A percentile compares a stretch with the other conserved stretches of the same genome.
Evolutionary conservation across 2,113 vertebrate species (phyloP).

Genomic region (Oreochromis niloticus): DNA sequence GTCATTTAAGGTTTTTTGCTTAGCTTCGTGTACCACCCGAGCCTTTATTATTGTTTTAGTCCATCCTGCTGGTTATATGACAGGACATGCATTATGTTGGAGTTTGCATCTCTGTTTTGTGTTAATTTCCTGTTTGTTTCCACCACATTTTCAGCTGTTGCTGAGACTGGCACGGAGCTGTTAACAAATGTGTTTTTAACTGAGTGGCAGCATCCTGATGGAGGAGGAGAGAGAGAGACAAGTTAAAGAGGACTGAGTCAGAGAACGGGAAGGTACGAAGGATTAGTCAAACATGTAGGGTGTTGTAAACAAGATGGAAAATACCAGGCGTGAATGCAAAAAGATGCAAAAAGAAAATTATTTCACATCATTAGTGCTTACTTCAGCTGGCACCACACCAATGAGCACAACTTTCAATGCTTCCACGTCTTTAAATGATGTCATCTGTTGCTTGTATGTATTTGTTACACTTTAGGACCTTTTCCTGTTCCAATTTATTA

Average conservation of each 20-base stretch:
- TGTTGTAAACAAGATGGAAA: neutral
- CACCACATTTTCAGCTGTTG: slow-evolving; percentile 13
- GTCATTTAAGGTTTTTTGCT: neutral
- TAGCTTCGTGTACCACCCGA: neutral
- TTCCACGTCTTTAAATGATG: neutral
- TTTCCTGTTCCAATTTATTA: neutral
- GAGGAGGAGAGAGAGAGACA: neutral
- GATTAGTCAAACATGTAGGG: neutral
- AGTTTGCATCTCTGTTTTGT: neutral
- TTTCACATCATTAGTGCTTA: neutral
- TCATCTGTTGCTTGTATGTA: neutral
- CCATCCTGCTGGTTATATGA: neutral
- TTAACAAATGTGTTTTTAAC: slow-evolving; percentile 1
- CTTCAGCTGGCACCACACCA: neutral
- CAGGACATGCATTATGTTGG: neutral
- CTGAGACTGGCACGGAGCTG: neutral
- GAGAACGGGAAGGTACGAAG: neutral
- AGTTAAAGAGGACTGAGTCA: neutral
- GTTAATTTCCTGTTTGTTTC: slow-evolving; percentile 44
- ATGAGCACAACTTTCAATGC: neutral
- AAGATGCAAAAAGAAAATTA: neutral
- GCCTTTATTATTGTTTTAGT: neutral
- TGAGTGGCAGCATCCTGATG: neutral
- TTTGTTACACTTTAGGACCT: neutral
- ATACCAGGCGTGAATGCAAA: neutral